phyloP scores from a whole-genome alignment of 2,113 vertebrate species.

The Xiphophorus couchianus region DNA sequence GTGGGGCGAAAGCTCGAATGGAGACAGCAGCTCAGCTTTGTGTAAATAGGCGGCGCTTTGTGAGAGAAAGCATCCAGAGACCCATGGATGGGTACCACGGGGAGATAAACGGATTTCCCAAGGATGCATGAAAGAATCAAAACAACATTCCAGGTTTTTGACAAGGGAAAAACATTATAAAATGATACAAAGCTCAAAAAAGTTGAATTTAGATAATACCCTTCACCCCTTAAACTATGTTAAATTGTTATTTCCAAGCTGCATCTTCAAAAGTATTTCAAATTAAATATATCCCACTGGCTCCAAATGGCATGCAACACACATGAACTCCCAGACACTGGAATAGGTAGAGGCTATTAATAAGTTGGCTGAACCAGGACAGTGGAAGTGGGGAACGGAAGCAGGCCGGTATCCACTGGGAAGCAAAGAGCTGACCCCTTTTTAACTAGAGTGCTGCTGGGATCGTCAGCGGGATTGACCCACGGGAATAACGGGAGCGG shows the following conservation, averaged over 20 bases:
- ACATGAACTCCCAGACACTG: constrained; percentile 28
- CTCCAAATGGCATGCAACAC: constrained; percentile 9
- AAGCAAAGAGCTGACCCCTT: constrained; percentile 54
- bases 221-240: neutral
- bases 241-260: neutral
- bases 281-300: neutral
- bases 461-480: constrained; percentile 61
- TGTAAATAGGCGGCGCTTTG: too few relatives aligned
- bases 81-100: too few relatives aligned
- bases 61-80: too few relatives aligned
- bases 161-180: too few relatives aligned
- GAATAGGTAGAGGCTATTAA: constrained; percentile 68
- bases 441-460: constrained; percentile 61
- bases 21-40: too few relatives aligned
- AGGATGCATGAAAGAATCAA: too few relatives aligned
- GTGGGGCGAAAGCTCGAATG: too few relatives aligned
- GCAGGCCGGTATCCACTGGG: constrained; percentile 71
- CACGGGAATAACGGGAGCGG: constrained; percentile 52
- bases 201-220: neutral
- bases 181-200: neutral
- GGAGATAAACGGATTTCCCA: too few relatives aligned
- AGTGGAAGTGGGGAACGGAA: constrained; percentile 75
- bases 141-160: too few relatives aligned
- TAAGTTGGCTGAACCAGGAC: constrained; percentile 76
- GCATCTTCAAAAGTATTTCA: neutral